These are phyloP conservation scores for Zaprionus gabonicus DNA, from an alignment of 1,140 invertebrate genomes.

Conservation along the genomic window DNA sequence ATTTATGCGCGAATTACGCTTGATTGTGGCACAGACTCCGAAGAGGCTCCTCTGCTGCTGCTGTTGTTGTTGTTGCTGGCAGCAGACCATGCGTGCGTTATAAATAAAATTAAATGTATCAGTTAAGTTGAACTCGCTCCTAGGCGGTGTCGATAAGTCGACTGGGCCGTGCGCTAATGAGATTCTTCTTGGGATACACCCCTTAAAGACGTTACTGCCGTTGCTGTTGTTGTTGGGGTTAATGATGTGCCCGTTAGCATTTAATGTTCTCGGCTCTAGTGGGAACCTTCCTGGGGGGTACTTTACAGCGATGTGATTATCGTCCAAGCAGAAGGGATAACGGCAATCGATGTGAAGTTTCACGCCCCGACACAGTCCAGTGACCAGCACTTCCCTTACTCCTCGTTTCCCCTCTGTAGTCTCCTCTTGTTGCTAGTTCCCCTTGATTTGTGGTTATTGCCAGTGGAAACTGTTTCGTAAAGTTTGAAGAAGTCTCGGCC, in stretches of 20 bases:
- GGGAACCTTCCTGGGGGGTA: neutral
- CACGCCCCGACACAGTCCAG: conserved; percentile 20
- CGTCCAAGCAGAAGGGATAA: conserved; percentile 2
- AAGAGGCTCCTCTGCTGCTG: conserved; percentile 5
- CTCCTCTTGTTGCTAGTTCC: neutral
- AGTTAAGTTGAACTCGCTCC: conserved; percentile 62
- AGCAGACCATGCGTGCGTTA: conserved; percentile 72
- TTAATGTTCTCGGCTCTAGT: conserved; percentile 35
- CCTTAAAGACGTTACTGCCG: neutral
- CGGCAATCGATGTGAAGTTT: conserved; percentile 7
- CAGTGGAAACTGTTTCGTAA: conserved; percentile 30
- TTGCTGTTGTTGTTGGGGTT: conserved; percentile 39
- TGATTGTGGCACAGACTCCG: conserved; percentile 48
- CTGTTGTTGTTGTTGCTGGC: conserved; percentile 7
- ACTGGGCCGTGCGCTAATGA: conserved; percentile 63
- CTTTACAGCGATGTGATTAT: conserved; percentile 50
- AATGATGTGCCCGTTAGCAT: conserved; percentile 72
- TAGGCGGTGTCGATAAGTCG: conserved; percentile 63
- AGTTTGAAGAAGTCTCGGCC: conserved; percentile 21
- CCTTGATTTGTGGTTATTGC: conserved; percentile 47
- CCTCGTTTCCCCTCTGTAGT: neutral
- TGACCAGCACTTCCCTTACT: neutral
- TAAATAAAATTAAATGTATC: conserved; percentile 83
- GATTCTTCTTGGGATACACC: conserved; percentile 33
- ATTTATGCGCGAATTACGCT: conserved; percentile 68